Base-by-base conservation (phyloP, 92 coral and sea anemone species). In the Epizoanthus rinbou region DNA sequence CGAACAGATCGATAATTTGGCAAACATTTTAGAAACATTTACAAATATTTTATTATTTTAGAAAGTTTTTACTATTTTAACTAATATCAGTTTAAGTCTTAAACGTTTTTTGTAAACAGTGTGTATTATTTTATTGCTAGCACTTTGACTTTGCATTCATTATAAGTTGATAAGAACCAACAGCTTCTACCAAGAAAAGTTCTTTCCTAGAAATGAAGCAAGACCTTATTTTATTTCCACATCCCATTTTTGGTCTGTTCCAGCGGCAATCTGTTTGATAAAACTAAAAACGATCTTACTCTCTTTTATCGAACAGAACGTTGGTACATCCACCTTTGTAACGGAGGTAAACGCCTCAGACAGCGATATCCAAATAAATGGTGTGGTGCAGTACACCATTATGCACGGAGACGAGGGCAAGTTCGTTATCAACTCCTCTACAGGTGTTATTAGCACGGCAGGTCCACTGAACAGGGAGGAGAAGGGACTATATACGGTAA, bases 341-440 rank as follows among this genome's bases (percentile, higher is more conserved):
- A 72, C 87, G 71, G 91, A 91, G 39, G 98, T 95, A 17, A 91
- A 91, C 78, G 98, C 98, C n/a, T 90, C 98, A 25, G 98, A 95
- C 82, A 85, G 87, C 50, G 98, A 95, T 79, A 79, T 91, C 35
- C 74, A 80, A 31, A 39, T 57, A 52, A 95, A 94, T 57, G 96
- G 94, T n/a, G 82, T 79, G 63, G 86, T 95, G 47, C 78, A 63
- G 28, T 95, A 91, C 69, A 86, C 94, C 47, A 91, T 95, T 53
- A 94, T 95, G 93, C 98, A 93, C 57, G 98, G 98, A 4, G 88
- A 83, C 14, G 85, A 74, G 64, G 89, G 87, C 5, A 90, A 79
- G 35, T 95, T 95, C 80, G 64, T 11, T 11, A 89, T 95, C 22
- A 82, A 95, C 88, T 66, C 88, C 2, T 69, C 87, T 28, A 84